Evolutionary conservation across 1,140 invertebrate genomes (phyloP), one percentile per base, ranked within the genome.

Genomic region (Babylonia areolata): DNA sequence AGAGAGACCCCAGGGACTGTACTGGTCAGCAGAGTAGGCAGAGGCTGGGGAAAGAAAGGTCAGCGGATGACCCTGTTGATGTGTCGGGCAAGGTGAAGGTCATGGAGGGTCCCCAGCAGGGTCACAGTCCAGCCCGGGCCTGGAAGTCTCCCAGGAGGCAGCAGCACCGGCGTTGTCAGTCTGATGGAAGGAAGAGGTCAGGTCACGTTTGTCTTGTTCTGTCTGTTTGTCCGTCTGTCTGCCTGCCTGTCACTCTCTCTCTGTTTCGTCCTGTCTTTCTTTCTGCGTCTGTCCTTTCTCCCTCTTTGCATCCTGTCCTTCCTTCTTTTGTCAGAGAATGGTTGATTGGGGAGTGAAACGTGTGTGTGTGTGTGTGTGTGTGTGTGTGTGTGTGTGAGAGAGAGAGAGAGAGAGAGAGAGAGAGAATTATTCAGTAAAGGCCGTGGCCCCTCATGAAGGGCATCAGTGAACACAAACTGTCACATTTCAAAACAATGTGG

Each of bases 191-290:
- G 9, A 64, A 64, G 58, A n/a, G 58, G 58, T 23, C 58, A 23
- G 58, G 6, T 23, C 58, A 64, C 17, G 73, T 75, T 33, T 75
- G 73, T 75, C 73, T 75, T n/a, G 33, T 0, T 75, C 5, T 75
- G 31, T 75, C 5, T 75, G 31, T 75, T 31, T 75, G 73, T 75
- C 73, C 35, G 73, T 75, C 73, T 75, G 73, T 75, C 73, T 75
- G 33, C 23, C 15, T 75, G 33, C 35, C 73, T 75, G 33, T 75
- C 12, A 35, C 6, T 75, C 31, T 75, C 9, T 37, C 17, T 35
- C 1, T 75, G 31, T 75, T 6, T 75, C 17, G 11, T 6, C 37
- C n/a, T 75, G 1, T 75, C 23, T 75, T 1, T 11, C 31, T 37
- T 1, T 35, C 73, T 23, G 31, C 28, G 15, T 64, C 23, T 64